Evolutionary conservation across 2,113 vertebrate species (phyloP).

Genomic region (Pelusios castaneus): DNA sequence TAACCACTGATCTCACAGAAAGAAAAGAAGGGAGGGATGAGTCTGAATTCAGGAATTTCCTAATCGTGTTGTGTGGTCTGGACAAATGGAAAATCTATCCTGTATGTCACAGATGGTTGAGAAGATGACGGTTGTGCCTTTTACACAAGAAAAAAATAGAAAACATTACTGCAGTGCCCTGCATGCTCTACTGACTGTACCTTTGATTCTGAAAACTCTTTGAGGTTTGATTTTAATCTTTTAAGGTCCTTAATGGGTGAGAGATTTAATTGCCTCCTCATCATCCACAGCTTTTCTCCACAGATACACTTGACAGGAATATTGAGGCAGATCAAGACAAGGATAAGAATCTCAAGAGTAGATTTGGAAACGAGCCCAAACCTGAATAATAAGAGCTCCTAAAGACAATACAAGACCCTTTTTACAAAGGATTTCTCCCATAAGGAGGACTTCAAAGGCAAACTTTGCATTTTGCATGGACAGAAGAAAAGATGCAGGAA

Average conservation of each 20-base stretch:
- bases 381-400: neutral
- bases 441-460: neutral
- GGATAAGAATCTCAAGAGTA: neutral
- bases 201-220: neutral
- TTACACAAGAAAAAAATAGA: neutral
- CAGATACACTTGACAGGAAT: neutral
- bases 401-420: neutral
- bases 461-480: rapidly evolving
- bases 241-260: neutral
- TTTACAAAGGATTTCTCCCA: neutral
- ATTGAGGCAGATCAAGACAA: neutral
- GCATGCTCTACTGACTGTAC: neutral
- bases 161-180: neutral
- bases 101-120: too few relatives aligned
- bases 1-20: neutral
- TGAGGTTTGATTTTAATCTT: neutral
- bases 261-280: neutral
- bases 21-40: neutral
- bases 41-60: neutral
- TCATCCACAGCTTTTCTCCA: neutral
- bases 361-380: neutral
- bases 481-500: neutral
- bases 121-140: neutral
- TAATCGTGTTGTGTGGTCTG: neutral
- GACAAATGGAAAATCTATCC: too few relatives aligned